These are phyloP conservation scores for Rafetus swinhoei DNA, from an alignment of 2,113 vertebrate genomes.

Conservation along the genomic window DNA sequence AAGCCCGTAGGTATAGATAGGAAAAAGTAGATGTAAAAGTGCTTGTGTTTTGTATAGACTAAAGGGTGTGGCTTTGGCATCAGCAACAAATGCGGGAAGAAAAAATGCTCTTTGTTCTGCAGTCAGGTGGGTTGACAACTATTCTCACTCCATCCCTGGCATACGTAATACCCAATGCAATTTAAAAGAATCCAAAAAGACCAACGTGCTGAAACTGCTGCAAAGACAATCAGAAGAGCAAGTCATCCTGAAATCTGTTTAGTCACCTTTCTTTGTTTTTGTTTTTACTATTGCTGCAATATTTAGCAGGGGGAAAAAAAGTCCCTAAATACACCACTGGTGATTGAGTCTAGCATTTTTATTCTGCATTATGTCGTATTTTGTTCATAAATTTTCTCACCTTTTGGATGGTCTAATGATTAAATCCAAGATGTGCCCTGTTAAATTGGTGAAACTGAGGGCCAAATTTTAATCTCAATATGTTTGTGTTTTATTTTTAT, in stretches of 20 bases:
- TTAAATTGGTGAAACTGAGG: background rate
- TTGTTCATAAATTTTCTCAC: background rate
- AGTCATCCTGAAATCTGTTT: background rate
- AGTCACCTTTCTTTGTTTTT: background rate
- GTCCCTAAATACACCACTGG: background rate
- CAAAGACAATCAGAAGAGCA: background rate
- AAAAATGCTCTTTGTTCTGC: conserved; percentile 63
- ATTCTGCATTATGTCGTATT: background rate
- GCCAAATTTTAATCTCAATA: background rate
- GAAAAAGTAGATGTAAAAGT: background rate
- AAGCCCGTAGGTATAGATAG: accelerated
- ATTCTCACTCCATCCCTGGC: conserved; percentile 42
- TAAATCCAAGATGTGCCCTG: background rate
- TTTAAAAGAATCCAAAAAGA: conserved; percentile 4
- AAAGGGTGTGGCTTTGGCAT: conserved; percentile 50
- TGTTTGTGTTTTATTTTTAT: background rate
- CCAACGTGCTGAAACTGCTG: conserved; percentile 9
- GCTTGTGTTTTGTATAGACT: background rate
- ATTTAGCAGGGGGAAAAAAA: background rate
- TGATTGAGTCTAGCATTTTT: background rate
- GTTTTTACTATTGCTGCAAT: background rate
- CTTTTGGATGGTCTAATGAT: background rate
- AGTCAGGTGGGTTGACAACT: conserved; percentile 54
- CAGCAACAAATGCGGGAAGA: conserved; percentile 41
- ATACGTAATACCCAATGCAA: conserved; percentile 28